Conservation (phyloP, 2,888 invertebrate species). For the Macropis europaea region DNA sequence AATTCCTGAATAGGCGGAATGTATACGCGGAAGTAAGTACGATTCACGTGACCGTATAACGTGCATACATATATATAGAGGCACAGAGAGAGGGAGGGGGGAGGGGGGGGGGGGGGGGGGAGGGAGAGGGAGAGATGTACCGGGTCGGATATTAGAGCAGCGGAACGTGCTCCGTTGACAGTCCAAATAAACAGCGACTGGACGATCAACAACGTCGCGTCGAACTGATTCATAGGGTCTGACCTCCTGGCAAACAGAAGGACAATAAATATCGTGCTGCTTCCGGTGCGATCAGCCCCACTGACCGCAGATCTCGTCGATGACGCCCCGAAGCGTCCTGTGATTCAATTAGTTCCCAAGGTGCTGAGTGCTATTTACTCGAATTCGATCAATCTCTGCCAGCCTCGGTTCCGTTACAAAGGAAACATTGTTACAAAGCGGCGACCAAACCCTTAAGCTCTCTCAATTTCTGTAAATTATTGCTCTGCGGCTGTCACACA, state of each 20-base stretch:
- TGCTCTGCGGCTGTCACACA: no score
- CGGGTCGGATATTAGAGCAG: slow-evolving; percentile 51
- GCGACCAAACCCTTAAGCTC: no score
- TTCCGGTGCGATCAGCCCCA: not conserved
- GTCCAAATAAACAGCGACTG: slow-evolving; percentile 48
- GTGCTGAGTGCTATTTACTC: no score
- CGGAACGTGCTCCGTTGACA: slow-evolving; percentile 39
- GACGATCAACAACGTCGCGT: slow-evolving; percentile 39
- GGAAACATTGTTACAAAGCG: no score
- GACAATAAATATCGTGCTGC: slow-evolving; percentile 32
- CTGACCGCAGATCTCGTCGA: not conserved
- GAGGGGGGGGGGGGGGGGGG: no score
- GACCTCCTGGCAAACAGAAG: slow-evolving; percentile 37
- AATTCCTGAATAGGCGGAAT: slow-evolving; percentile 68
- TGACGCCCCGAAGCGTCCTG: not conserved
- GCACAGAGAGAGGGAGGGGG: no score
- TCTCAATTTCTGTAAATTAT: no score
- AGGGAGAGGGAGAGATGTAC: no score
- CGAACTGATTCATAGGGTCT: slow-evolving; percentile 36
- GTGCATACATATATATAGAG: slow-evolving; percentile 18
- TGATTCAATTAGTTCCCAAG: not conserved
- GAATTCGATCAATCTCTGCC: not conserved
- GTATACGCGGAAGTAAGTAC: slow-evolving; percentile 62
- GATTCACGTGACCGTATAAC: slow-evolving; percentile 46
- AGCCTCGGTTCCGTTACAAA: no score